Conservation (phyloP, 2,113 vertebrate genomes). For the western clawed frog (Xenopus tropicalis) region DNA sequence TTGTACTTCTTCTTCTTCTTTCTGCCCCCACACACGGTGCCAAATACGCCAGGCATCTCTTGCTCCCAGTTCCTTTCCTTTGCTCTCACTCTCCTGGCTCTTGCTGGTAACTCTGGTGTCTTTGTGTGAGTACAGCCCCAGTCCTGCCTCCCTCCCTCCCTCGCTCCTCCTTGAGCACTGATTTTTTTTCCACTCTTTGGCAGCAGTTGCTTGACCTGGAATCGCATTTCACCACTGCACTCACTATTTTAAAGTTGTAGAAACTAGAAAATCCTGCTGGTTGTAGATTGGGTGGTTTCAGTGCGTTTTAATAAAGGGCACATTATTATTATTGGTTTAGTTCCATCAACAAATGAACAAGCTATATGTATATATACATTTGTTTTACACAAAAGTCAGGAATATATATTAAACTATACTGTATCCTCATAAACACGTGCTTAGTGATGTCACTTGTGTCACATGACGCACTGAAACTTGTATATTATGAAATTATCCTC, state of each 20-base stretch:
- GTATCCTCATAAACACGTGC: too few relatives aligned
- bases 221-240: slow-evolving; percentile 24
- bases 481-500: too few relatives aligned
- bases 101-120: slow-evolving; percentile 2
- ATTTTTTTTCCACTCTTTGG: slow-evolving; percentile 23
- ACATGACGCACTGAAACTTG: too few relatives aligned
- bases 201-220: slow-evolving; percentile 13
- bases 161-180: slow-evolving; percentile 32
- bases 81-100: background rate
- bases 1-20: slow-evolving; percentile 16
- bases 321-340: too few relatives aligned
- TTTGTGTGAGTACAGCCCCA: slow-evolving; percentile 27
- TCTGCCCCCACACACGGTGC: slow-evolving; percentile 14
- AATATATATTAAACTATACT: too few relatives aligned
- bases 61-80: background rate
- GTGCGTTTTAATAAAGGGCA: too few relatives aligned
- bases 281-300: background rate
- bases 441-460: too few relatives aligned
- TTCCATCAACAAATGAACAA: too few relatives aligned
- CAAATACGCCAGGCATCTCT: slow-evolving; percentile 21
- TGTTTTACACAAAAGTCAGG: too few relatives aligned
- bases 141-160: slow-evolving; percentile 21
- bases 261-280: background rate
- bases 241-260: slow-evolving; percentile 6
- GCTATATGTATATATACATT: too few relatives aligned